phyloP scores from a whole-genome alignment of 2,797 vertebrate genomes.

The Acrocephalus scirpaceus region DNA sequence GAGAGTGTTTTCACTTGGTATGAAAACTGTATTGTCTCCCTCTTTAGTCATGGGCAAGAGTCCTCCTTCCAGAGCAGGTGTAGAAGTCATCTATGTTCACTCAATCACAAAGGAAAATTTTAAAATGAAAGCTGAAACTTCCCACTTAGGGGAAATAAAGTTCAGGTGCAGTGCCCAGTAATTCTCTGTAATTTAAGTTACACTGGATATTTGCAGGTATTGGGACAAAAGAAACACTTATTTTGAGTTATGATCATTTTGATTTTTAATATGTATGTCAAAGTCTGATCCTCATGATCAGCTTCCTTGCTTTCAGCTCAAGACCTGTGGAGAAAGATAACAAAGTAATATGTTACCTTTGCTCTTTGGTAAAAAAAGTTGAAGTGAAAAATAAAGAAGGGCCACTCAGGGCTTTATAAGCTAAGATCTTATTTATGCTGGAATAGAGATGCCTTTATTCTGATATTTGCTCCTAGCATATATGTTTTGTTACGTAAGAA shows the following conservation, averaged over 20 bases:
- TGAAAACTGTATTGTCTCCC: not conserved
- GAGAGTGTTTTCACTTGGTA: not conserved
- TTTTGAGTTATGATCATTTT: not conserved
- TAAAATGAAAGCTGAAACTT: not conserved
- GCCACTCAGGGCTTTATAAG: not conserved
- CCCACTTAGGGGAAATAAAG: not conserved
- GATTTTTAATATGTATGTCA: not conserved
- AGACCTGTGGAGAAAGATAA: not conserved
- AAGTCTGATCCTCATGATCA: not conserved
- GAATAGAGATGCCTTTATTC: not conserved
- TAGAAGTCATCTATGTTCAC: not conserved
- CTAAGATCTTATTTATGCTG: not conserved
- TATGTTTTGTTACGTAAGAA: not conserved
- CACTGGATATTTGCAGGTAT: not conserved
- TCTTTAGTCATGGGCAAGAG: not conserved
- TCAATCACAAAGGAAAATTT: not conserved
- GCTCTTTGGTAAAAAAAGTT: not conserved
- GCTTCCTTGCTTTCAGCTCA: not conserved
- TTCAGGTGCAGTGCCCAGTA: not conserved
- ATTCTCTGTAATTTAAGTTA: not conserved
- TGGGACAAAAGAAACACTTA: not conserved
- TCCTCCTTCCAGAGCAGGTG: not conserved
- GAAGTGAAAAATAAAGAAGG: not conserved
- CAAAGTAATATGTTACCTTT: not conserved
- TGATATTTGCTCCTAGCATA: not conserved